These are phyloP conservation scores for Nycteola revayana DNA, from an alignment of 2,888 invertebrate genomes.

Conservation along the genomic window DNA sequence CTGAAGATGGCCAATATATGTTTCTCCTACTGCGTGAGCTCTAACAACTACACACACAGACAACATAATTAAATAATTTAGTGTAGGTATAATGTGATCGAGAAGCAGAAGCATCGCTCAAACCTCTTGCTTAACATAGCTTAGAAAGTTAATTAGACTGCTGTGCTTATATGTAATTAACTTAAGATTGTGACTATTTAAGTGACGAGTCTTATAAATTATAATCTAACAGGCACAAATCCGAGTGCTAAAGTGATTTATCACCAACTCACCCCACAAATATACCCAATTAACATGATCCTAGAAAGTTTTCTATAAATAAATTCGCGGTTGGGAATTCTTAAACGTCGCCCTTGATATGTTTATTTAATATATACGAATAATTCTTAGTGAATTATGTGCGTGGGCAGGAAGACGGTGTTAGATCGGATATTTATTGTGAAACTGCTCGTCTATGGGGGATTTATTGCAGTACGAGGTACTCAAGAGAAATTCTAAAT, in stretches of 20 bases:
- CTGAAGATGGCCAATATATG: too few relatives aligned
- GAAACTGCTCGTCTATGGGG: constrained; percentile 67
- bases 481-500: constrained; percentile 8
- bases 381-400: constrained; percentile 74
- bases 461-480: constrained; percentile 57
- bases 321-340: constrained; percentile 65
- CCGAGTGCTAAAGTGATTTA: constrained; percentile 11
- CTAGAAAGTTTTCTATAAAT: constrained; percentile 53
- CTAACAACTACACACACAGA: too few relatives aligned
- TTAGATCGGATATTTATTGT: constrained; percentile 76
- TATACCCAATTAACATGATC: constrained; percentile 48
- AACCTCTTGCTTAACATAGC: too few relatives aligned
- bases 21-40: too few relatives aligned
- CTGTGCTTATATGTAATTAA: too few relatives aligned
- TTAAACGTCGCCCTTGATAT: constrained; percentile 69
- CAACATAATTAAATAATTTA: too few relatives aligned
- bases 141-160: too few relatives aligned
- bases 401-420: constrained; percentile 75
- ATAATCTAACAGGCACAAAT: too few relatives aligned
- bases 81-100: too few relatives aligned
- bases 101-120: too few relatives aligned
- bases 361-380: constrained; percentile 78
- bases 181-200: too few relatives aligned
- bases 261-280: constrained; percentile 22
- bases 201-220: too few relatives aligned